Percentiles rank a stretch among this genome's conserved stretches.
phyloP scores from a whole-genome alignment of 2,888 invertebrate species.

The Brachynemurus nebulosus region DNA sequence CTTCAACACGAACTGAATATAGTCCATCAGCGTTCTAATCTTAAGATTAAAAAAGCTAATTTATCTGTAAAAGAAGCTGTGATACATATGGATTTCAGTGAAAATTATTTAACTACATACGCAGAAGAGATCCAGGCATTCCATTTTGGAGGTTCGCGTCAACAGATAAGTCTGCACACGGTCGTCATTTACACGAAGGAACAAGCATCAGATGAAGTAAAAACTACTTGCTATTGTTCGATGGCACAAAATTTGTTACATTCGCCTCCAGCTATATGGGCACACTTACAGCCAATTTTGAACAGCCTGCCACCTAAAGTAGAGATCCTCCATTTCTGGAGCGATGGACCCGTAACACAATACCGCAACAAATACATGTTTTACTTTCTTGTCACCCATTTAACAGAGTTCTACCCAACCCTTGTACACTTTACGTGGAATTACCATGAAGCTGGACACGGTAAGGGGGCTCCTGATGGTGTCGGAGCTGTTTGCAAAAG shows the following conservation, averaged over 20 bases:
- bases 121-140: constrained; percentile 16
- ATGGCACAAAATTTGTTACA: constrained; percentile 7
- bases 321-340: constrained; percentile 9
- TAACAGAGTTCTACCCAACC: constrained; percentile 13
- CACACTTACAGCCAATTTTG: constrained; percentile 7
- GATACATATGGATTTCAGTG: constrained; percentile 17
- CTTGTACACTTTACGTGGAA: constrained; percentile 20
- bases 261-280: constrained; percentile 10
- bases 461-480: constrained; percentile 25
- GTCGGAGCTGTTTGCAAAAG: constrained; percentile 23
- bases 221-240: constrained; percentile 1
- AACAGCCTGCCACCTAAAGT: constrained; percentile 7
- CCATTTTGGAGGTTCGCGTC: constrained; percentile 18
- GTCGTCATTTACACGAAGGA: constrained; percentile 2
- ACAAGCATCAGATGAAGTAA: not conserved
- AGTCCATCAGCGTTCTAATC: not conserved
- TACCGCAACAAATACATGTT: constrained; percentile 1
- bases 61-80: constrained; percentile 13
- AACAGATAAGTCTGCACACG: constrained; percentile 13
- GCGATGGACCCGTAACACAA: constrained; percentile 8
- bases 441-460: constrained; percentile 24
- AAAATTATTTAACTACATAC: constrained; percentile 16
- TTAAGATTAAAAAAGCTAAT: constrained; percentile 10
- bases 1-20: not conserved
- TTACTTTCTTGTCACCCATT: constrained; percentile 8